Base-by-base conservation (phyloP, 2,797 vertebrate genomes). In the Odontamblyopus lacepedii region DNA sequence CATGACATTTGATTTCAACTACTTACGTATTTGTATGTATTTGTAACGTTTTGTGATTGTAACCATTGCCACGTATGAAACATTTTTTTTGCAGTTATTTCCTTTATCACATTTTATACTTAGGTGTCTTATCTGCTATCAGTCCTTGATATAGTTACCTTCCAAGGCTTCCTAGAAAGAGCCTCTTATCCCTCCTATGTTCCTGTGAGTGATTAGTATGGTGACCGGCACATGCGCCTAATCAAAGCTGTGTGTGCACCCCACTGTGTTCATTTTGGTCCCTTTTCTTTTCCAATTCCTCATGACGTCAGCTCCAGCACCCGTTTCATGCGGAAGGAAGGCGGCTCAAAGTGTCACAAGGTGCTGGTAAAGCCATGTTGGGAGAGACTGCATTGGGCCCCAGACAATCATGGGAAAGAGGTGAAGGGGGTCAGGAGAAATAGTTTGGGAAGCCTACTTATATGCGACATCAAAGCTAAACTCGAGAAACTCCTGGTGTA, bases 351-450 rank as follows among this genome's bases (percentile, higher is more conserved):
- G 13, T 66, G 68, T 76, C 70, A 56, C 63, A 15, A n/a, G 64
- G 79, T 80, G 62, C 71, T 72, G 82, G 85, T 85, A 79, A 84
- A 69, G 48, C 19, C 7, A 12, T 70, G 71, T 48, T 16, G 26
- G 19, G 2, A 74, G 61, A 15, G 65, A 83, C 76, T 67, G 30
- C 75, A 75, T 62, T 72, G 19, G 44, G 38, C 71, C 66, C 27
- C 51, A 1, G 78, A 71, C 72, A 35, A 62, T 80, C 69, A 44
- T 18, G 67, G 29, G 59, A 63, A 73, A 63, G 11, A 68, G 18
- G 48, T 56, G 1, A 30, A 51, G 9, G 51, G 13, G 8, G 15
- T n/a, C 18, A 18, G 60, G 12, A 35, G 32, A 62, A 62, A 44
- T 44, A 35, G 56, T 15, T 59, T 19, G 18, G 7, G 12, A 38